Evolutionary conservation across 1,140 invertebrate species (phyloP), one percentile per base, ranked within the genome.

Genomic region (Tachypleus tridentatus): DNA sequence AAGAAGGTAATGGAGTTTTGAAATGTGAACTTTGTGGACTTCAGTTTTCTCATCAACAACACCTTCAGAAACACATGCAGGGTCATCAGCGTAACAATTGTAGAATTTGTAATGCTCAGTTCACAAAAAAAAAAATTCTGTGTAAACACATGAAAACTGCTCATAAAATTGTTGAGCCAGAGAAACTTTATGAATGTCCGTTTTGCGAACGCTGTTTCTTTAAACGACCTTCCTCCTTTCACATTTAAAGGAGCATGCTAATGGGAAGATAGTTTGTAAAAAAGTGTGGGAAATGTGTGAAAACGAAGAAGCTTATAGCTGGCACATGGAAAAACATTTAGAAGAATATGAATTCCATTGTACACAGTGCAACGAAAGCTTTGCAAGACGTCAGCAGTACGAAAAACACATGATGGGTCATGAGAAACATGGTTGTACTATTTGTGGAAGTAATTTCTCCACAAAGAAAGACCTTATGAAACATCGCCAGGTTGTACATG

Each of bases 211-310:
- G 54, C 59, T 52, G 54, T 52, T 70, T 68, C 58, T 5, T 57
- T 51, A 73, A 74, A 59, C 48, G 61, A 58, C 7, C 58, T 3
- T 68, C 69, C n/a, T 75, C 49, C 70, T 70, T 60, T 50, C 59
- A 9, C 74, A 75, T 67, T 65, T 68, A 29, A 71, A 71, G 59
- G 61, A 65, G 6, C 73, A 74, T 68, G 69, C 72, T 6, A 66
- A 69, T 9, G 69, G 70, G 3, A 71, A 71, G 53, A 63, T 68
- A 51, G 71, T 74, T 4, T 76, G 74, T 64, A 47, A 65, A 47
- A n/a, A 69, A 66, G 64, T 76, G 74, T 71, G 74, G 74, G 61
- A 66, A 50, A 70, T 75, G 57, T 70, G 62, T 47, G 63, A 69
- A 5, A 68, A 70, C 58, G 56, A 69, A 51, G 67, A 64, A 10